Evolutionary conservation across 2,888 invertebrate genomes (phyloP), one percentile per base, ranked within the genome.

Genomic region (Lasioglossum morio): DNA sequence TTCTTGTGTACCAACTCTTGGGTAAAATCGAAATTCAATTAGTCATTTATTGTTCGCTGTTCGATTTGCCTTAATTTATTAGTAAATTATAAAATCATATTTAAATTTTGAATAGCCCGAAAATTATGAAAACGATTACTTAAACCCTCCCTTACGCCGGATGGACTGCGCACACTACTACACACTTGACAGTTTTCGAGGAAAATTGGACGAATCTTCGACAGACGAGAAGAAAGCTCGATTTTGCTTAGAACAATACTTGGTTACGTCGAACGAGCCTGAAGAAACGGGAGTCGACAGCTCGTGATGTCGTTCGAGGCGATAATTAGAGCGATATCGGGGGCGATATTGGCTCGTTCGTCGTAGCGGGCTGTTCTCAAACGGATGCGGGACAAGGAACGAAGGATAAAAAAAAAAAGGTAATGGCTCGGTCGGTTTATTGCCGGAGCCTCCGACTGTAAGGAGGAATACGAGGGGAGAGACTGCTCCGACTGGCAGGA

Each of bases 391-490:
- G n/a, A 16, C 16, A 60, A 70, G 23, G 27, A 37, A 72, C 23
- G n/a, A 2, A 88, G 81, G 83, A 48, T 48, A 81, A 60, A 48
- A 84, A 34, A 84, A 34, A 53, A 80, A 79, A 84, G 80, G 72
- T 72, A 66, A 66, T 66, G 43, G 37, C 79, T 30, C 27, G 16
- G 66, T 53, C 43, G 60, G 57, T 79, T 85, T 79, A 81, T 82
- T 77, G 76, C 48, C 69, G 74, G 46, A 60, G 37, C 16, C 16
- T 4, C 57, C n/a, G 60, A 14, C 23, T 37, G 48, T 72, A 74
- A 72, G 74, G 81, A 83, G 83, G 77, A 79, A 79, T 72, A 83
- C 40, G 53, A 37, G 57, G 76, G 79, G 69, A 60, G 48, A 37
- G 63, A 48, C 48, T 48, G 19, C 19, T 48, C 48, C 48, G 70